Percentiles rank a stretch among this genome's conserved stretches.
These are phyloP conservation scores for Balaenoptera acutorostrata DNA, from an alignment of 2,113 vertebrate genomes.

Conservation along the genomic window DNA sequence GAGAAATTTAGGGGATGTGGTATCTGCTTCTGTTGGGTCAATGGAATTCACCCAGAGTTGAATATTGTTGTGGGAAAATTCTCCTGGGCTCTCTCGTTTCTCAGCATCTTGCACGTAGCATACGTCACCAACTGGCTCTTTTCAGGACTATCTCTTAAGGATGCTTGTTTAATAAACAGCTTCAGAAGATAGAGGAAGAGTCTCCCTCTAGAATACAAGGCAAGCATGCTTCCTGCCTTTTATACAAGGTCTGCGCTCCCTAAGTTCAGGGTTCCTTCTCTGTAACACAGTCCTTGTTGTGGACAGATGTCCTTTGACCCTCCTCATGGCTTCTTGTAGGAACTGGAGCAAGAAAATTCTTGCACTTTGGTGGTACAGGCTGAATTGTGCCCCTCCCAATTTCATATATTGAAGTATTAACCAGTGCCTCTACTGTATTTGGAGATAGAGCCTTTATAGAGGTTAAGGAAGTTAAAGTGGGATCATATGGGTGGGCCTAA, in stretches of 20 bases:
- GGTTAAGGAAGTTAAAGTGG: neutral
- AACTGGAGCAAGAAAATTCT: neutral
- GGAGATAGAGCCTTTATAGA: neutral
- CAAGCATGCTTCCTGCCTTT: neutral
- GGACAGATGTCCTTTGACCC: neutral
- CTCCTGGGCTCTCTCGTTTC: neutral
- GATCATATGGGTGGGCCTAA: neutral
- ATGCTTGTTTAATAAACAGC: neutral
- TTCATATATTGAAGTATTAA: neutral
- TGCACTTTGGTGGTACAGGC: neutral
- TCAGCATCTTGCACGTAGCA: neutral
- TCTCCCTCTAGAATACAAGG: neutral
- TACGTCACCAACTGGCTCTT: neutral
- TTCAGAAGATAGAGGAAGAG: neutral
- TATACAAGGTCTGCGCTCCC: neutral
- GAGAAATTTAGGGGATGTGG: neutral
- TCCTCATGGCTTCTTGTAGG: neutral
- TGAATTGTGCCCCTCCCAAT: neutral
- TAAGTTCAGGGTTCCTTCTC: neutral
- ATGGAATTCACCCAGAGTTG: neutral
- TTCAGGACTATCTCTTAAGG: neutral
- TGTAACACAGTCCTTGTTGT: neutral
- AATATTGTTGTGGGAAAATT: neutral
- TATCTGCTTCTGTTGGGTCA: neutral
- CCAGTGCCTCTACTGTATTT: neutral